Conservation (phyloP, 2,113 vertebrate species). For the Laticauda colubrina region DNA sequence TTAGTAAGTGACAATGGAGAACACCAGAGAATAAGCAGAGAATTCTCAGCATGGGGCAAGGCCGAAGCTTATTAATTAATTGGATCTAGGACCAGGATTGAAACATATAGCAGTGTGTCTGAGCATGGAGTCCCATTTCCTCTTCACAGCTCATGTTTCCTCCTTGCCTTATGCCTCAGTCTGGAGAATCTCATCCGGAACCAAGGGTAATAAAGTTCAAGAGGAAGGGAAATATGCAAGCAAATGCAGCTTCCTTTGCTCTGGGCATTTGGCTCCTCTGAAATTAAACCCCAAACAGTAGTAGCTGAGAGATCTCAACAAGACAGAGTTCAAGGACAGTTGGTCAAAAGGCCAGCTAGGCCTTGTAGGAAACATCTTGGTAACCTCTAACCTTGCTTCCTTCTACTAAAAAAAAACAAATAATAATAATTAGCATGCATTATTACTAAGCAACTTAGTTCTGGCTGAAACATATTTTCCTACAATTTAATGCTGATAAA, state of each 20-base stretch:
- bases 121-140: not conserved
- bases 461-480: not conserved
- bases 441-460: not conserved
- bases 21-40: not conserved
- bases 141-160: conserved; percentile 22
- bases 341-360: not conserved
- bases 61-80: not conserved
- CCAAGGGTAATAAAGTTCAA: conserved; percentile 4
- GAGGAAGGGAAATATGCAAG: not conserved
- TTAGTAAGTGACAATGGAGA: not conserved
- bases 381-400: not conserved
- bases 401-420: not conserved
- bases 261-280: not conserved
- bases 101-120: not conserved
- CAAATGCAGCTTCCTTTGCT: not conserved
- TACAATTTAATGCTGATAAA: conserved; percentile 1
- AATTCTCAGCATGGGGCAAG: not conserved
- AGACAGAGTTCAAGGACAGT: conserved; percentile 14
- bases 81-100: conserved; percentile 8
- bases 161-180: not conserved
- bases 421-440: not conserved
- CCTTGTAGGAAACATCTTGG: not conserved
- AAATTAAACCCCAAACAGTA: conserved; percentile 5
- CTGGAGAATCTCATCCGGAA: not conserved
- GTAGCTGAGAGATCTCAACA: conserved; percentile 9